Percentiles rank a stretch among this genome's conserved stretches.
These are phyloP conservation scores for Napeogenes sylphis DNA, from an alignment of 2,888 invertebrate genomes.

Conservation along the genomic window DNA sequence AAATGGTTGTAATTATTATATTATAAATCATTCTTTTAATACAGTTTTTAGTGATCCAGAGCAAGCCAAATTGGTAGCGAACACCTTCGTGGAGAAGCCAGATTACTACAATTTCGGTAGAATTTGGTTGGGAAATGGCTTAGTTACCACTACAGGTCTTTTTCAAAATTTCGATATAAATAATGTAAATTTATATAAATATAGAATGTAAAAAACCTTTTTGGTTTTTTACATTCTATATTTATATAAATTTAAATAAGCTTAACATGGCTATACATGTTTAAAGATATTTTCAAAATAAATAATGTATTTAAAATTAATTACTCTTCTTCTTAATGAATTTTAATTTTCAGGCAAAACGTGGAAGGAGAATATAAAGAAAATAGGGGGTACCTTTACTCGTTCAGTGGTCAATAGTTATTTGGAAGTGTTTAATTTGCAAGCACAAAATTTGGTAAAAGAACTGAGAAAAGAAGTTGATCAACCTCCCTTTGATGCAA, in stretches of 20 bases:
- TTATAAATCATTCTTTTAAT: neutral
- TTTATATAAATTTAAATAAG: no score
- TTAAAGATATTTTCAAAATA: no score
- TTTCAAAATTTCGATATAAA: neutral
- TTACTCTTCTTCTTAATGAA: neutral
- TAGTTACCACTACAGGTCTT: constrained; percentile 55
- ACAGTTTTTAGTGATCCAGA: constrained; percentile 40
- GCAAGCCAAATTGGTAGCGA: constrained; percentile 48
- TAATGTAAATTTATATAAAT: no score
- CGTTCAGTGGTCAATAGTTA: constrained; percentile 47
- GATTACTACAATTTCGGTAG: constrained; percentile 51
- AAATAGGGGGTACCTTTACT: constrained; percentile 50
- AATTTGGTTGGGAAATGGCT: constrained; percentile 56
- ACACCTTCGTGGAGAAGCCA: constrained; percentile 51
- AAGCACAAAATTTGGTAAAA: constrained; percentile 42
- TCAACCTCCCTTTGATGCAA: constrained; percentile 45
- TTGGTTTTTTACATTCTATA: no score
- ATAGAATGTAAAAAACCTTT: no score
- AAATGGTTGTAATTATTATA: neutral
- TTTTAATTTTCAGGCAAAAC: constrained; percentile 37
- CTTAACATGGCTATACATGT: no score
- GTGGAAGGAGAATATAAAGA: constrained; percentile 60
- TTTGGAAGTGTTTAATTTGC: constrained; percentile 50
- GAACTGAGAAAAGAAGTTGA: constrained; percentile 41
- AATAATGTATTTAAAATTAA: no score